Percentiles rank a stretch among this genome's conserved stretches.
Evolutionary conservation across 2,113 vertebrate species (phyloP).

Genomic region (Ramphastos sulfuratus): DNA sequence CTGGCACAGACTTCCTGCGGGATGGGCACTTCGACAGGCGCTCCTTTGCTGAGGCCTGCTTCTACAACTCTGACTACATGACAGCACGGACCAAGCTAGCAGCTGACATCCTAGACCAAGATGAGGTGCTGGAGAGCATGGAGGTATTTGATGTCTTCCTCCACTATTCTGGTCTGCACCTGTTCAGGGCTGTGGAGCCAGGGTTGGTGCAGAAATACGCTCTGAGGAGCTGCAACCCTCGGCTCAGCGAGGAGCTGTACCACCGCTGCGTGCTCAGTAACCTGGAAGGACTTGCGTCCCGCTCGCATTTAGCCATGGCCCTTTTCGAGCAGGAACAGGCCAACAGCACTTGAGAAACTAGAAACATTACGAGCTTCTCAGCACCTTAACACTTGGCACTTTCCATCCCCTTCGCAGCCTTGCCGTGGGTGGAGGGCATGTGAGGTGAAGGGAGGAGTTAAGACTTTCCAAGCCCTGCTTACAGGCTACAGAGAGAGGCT

Average conservation of each 20-base stretch:
- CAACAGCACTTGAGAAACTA: conserved; percentile 85
- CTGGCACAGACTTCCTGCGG: conserved; percentile 74
- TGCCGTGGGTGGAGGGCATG: not conserved
- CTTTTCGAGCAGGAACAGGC: conserved; percentile 96
- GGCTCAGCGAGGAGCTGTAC: conserved; percentile 92
- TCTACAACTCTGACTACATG: conserved; percentile 97
- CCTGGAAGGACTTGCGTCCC: conserved; percentile 90
- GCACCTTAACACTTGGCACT: conserved; percentile 71
- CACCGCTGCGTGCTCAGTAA: conserved; percentile 95
- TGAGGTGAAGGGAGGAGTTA: not conserved
- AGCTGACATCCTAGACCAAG: conserved; percentile 85
- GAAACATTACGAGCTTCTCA: not conserved
- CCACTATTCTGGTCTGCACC: conserved; percentile 91
- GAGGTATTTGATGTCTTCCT: conserved; percentile 96
- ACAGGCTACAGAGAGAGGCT: not conserved
- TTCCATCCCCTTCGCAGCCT: conserved; percentile 31
- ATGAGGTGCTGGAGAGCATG: conserved; percentile 91
- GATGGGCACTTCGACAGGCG: conserved; percentile 93
- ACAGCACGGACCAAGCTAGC: conserved; percentile 89
- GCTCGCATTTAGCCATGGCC: conserved; percentile 90
- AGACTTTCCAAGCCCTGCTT: not conserved
- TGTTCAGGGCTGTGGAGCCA: conserved; percentile 94
- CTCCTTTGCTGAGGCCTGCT: conserved; percentile 92
- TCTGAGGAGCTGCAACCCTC: conserved; percentile 85
- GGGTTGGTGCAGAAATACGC: conserved; percentile 92